Percentiles rank a stretch among this genome's conserved stretches.
Evolutionary conservation across 2,888 invertebrate genomes (phyloP).

Genomic region (Galeruca laticollis): DNA sequence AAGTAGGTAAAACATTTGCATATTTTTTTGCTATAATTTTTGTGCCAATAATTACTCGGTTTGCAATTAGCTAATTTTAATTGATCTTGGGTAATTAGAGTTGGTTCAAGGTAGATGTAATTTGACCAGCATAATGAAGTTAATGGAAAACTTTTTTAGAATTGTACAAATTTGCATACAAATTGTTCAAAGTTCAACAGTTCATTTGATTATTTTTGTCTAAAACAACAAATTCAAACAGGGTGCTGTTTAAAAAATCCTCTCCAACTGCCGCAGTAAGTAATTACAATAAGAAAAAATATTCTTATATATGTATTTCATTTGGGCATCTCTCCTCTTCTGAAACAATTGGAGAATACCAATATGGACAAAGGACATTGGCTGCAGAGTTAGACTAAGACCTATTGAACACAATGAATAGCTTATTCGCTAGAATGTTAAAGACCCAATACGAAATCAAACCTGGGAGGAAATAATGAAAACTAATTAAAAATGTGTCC

Average conservation of each 20-base stretch:
- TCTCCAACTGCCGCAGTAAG: neutral
- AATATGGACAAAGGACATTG: too few relatives aligned
- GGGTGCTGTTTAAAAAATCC: too few relatives aligned
- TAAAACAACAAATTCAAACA: neutral
- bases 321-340: too few relatives aligned
- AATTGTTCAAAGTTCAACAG: neutral
- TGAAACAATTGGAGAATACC: too few relatives aligned
- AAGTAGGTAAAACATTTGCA: neutral
- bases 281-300: too few relatives aligned
- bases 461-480: too few relatives aligned
- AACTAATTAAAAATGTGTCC: too few relatives aligned
- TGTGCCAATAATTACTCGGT: slow-evolving; percentile 6
- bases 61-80: slow-evolving; percentile 12
- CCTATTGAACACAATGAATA: too few relatives aligned
- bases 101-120: slow-evolving; percentile 13
- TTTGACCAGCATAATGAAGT: slow-evolving; percentile 9
- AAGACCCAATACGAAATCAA: too few relatives aligned
- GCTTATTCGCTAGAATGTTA: too few relatives aligned
- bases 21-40: slow-evolving; percentile 5
- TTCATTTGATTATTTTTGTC: neutral
- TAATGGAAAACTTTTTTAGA: neutral
- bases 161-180: neutral
- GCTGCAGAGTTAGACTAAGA: too few relatives aligned
- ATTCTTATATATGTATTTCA: too few relatives aligned
- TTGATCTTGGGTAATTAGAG: neutral